Evolutionary conservation across 2,797 vertebrate genomes (phyloP).

Genomic region (Cyprinodon diabolis): DNA sequence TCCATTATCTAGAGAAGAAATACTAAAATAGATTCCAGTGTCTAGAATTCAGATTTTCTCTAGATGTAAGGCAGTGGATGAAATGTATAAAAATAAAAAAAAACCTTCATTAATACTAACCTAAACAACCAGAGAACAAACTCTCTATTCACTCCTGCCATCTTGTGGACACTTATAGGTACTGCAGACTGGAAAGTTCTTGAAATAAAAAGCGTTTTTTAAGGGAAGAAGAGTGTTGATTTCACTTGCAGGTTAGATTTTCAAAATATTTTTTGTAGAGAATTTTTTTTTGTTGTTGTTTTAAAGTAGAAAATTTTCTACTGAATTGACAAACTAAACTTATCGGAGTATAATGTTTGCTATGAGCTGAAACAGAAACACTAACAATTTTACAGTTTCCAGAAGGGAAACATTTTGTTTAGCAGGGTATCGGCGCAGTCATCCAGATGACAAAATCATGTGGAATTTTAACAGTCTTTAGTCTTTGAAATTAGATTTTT

Average conservation of each 20-base stretch:
- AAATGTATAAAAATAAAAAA: neutral
- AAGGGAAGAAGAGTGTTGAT: neutral
- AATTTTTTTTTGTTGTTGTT: no score
- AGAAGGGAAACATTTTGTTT: no score
- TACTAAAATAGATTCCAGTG: no score
- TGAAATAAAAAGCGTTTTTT: neutral
- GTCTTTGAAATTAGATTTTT: no score
- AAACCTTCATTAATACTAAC: neutral
- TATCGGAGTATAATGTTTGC: neutral
- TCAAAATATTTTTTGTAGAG: neutral
- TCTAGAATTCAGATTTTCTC: no score
- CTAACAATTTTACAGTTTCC: neutral
- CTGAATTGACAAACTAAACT: neutral
- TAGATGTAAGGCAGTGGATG: no score
- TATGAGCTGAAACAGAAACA: neutral
- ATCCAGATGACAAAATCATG: no score
- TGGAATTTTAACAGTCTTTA: no score
- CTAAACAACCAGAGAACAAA: neutral
- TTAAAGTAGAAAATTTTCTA: no score
- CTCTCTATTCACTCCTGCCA: conserved; percentile 28
- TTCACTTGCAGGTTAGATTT: neutral
- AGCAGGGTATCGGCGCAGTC: no score
- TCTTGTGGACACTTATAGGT: conserved; percentile 40
- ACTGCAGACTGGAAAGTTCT: conserved; percentile 28
- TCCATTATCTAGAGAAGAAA: no score